These are phyloP conservation scores for Prosopocoilus inquinatus DNA, from an alignment of 2,888 invertebrate species.

Conservation along the genomic window DNA sequence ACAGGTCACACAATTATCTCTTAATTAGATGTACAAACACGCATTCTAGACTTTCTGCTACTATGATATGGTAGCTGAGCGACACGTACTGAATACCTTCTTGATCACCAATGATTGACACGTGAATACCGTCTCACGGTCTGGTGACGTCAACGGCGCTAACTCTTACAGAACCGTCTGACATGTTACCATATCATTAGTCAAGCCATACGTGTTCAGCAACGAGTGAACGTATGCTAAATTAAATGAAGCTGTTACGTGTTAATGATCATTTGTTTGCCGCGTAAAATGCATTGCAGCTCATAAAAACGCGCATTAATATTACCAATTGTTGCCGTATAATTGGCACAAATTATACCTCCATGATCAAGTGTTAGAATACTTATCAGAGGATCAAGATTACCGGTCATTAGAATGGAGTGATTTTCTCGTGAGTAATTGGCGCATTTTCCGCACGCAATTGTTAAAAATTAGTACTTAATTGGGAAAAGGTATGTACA, in stretches of 20 bases:
- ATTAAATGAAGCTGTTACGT: conserved; percentile 18
- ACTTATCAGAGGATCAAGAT: conserved; percentile 17
- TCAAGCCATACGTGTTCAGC: conserved; percentile 19
- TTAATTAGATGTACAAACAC: too few relatives aligned
- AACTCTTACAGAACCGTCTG: conserved; percentile 19
- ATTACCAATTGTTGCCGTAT: conserved; percentile 13
- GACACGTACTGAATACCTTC: background rate
- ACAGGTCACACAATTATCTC: too few relatives aligned
- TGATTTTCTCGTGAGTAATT: too few relatives aligned
- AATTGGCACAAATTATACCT: conserved; percentile 16
- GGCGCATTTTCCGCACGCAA: too few relatives aligned
- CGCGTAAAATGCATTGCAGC: conserved; percentile 18
- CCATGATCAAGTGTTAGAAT: conserved; percentile 16
- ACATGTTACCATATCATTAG: conserved; percentile 25
- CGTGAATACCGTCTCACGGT: background rate
- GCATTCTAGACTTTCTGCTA: background rate
- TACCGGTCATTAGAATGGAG: conserved; percentile 13
- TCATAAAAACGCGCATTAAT: conserved; percentile 13
- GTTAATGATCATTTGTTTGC: conserved; percentile 16
- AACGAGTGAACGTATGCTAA: conserved; percentile 12
- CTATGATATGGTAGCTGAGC: background rate
- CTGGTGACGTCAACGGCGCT: conserved; percentile 1
- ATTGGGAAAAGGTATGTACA: too few relatives aligned
- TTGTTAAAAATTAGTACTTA: too few relatives aligned
- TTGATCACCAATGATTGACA: conserved; percentile 2